These are phyloP conservation scores for Tautogolabrus adspersus DNA, from an alignment of 2,113 vertebrate species.

Conservation along the genomic window DNA sequence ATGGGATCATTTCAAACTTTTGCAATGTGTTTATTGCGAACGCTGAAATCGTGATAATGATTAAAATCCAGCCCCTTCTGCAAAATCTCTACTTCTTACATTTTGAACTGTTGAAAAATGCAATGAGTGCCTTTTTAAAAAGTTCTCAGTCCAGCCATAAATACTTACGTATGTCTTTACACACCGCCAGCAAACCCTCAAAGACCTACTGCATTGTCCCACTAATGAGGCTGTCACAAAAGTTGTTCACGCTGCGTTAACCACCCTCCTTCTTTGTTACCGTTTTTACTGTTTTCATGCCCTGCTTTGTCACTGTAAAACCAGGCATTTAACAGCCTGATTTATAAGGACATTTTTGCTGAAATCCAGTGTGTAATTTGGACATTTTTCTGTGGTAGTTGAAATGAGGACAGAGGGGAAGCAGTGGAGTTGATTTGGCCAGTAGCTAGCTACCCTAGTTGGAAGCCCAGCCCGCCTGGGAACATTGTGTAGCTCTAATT, in stretches of 20 bases:
- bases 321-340: neutral
- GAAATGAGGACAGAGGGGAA: constrained; percentile 17
- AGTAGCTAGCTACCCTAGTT: constrained; percentile 34
- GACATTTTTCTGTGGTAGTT: constrained; percentile 1
- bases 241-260: constrained; percentile 23
- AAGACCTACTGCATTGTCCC: constrained; percentile 9
- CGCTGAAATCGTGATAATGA: no score
- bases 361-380: neutral
- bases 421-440: constrained; percentile 15
- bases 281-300: neutral
- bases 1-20: no score
- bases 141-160: neutral
- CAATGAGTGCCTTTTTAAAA: neutral
- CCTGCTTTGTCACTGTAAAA: neutral
- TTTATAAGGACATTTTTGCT: neutral
- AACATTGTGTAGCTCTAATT: constrained; percentile 65
- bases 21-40: no score
- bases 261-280: neutral
- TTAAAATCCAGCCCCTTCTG: no score
- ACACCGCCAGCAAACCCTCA: neutral
- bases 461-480: constrained; percentile 42
- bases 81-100: neutral
- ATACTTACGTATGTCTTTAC: neutral
- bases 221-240: constrained; percentile 22
- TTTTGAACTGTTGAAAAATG: no score